Evolutionary conservation across 2,797 vertebrate genomes (phyloP).

Genomic region (Alcedo quadribrachys): DNA sequence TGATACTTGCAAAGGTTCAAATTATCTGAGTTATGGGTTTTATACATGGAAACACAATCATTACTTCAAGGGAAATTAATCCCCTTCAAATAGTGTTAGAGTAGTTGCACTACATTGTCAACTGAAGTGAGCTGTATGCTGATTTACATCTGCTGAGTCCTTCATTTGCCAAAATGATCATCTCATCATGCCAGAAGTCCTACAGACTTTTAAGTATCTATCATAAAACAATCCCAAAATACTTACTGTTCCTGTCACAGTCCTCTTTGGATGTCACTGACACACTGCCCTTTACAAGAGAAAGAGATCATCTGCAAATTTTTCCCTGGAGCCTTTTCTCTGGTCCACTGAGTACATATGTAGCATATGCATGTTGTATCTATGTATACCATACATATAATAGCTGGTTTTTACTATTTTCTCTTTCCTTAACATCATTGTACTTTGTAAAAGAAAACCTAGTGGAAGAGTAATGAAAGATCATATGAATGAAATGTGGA

Average conservation of each 20-base stretch:
- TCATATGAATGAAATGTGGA: not conserved
- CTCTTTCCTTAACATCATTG: not conserved
- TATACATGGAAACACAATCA: not conserved
- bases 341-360: not conserved
- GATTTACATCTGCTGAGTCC: not conserved
- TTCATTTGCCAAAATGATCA: constrained; percentile 7
- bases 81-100: not conserved
- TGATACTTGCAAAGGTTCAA: not conserved
- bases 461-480: not conserved
- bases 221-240: not conserved
- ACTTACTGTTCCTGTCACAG: not conserved
- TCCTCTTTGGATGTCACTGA: not conserved
- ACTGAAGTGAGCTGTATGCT: not conserved
- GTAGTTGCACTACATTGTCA: not conserved
- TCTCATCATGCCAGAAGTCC: not conserved
- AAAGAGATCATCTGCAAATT: not conserved
- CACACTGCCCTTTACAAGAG: not conserved
- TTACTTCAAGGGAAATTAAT: not conserved
- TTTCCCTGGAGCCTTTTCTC: not conserved
- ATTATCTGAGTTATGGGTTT: not conserved
- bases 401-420: not conserved
- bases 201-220: not conserved
- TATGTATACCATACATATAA: not conserved
- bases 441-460: constrained; percentile 16
- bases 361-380: too few relatives aligned